Conservation (phyloP, 2,797 vertebrate genomes). For the Sebastes matsubarae region DNA sequence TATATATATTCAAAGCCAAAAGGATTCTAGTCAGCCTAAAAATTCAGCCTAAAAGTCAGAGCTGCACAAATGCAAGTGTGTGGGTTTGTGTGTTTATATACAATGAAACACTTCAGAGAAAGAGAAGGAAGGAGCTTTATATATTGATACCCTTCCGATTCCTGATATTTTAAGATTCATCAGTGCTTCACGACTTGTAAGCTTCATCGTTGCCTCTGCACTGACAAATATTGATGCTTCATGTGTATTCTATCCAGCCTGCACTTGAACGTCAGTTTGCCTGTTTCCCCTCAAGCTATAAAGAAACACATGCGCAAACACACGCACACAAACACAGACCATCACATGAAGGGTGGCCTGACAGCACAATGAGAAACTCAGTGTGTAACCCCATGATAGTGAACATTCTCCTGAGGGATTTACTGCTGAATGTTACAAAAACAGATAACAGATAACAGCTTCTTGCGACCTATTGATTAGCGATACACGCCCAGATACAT, state of each 20-base stretch:
- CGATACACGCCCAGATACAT: background rate
- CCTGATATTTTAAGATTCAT: conserved; percentile 30
- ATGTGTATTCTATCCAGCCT: conserved; percentile 47
- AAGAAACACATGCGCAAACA: conserved; percentile 30
- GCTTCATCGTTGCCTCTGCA: conserved; percentile 24
- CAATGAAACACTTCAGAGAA: background rate
- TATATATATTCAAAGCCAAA: conserved; percentile 4
- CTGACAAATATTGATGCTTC: conserved; percentile 51
- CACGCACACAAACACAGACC: background rate
- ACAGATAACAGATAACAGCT: conserved; percentile 18
- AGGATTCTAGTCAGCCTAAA: background rate
- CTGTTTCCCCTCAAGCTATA: conserved; percentile 47
- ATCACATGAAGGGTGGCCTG: conserved; percentile 13
- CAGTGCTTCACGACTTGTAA: conserved; percentile 2
- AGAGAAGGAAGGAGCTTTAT: background rate
- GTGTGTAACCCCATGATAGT: conserved; percentile 28
- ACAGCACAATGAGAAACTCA: conserved; percentile 30
- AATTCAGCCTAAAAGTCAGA: background rate
- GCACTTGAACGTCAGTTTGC: conserved; percentile 29
- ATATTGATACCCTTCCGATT: conserved; percentile 8
- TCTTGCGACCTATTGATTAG: conserved; percentile 33
- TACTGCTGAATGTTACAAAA: conserved; percentile 31
- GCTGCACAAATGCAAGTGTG: background rate
- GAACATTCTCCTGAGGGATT: conserved; percentile 33
- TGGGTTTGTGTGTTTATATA: background rate